Percentiles rank a stretch among this genome's conserved stretches.
These are phyloP conservation scores for Conus canariensis DNA, from an alignment of 2,888 invertebrate genomes.

Conservation along the genomic window DNA sequence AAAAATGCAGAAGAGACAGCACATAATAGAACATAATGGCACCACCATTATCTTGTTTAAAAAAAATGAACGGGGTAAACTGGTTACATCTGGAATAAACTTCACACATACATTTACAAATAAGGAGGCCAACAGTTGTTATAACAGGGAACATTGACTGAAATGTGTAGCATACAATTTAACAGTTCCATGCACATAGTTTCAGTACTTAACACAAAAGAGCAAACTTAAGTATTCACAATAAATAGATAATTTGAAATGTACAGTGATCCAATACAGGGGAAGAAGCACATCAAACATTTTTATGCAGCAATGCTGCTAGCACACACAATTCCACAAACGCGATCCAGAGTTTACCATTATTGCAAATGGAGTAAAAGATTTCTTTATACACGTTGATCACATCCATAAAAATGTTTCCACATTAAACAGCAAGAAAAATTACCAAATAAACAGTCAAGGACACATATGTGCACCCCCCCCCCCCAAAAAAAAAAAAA, in stretches of 20 bases:
- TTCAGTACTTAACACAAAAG: neutral
- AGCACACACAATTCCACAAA: neutral
- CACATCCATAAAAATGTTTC: neutral
- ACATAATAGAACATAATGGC: neutral
- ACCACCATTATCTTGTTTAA: constrained; percentile 10
- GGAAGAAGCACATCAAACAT: neutral
- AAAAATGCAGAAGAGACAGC: neutral
- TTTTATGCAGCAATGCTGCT: neutral
- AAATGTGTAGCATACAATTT: neutral
- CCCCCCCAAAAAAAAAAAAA: no score
- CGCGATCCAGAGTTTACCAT: neutral
- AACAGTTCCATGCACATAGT: neutral
- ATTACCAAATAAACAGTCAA: no score
- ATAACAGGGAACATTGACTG: neutral
- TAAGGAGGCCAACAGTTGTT: neutral
- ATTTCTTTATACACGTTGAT: neutral
- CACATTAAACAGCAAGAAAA: no score
- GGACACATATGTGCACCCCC: no score
- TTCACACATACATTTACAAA: neutral
- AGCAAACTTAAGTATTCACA: neutral
- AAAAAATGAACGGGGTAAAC: neutral
- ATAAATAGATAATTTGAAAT: neutral
- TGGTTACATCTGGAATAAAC: neutral
- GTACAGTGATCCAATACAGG: neutral
- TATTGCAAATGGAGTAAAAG: neutral